Conservation (phyloP, 2,888 invertebrate genomes). For the Netelia fuscicornis region DNA sequence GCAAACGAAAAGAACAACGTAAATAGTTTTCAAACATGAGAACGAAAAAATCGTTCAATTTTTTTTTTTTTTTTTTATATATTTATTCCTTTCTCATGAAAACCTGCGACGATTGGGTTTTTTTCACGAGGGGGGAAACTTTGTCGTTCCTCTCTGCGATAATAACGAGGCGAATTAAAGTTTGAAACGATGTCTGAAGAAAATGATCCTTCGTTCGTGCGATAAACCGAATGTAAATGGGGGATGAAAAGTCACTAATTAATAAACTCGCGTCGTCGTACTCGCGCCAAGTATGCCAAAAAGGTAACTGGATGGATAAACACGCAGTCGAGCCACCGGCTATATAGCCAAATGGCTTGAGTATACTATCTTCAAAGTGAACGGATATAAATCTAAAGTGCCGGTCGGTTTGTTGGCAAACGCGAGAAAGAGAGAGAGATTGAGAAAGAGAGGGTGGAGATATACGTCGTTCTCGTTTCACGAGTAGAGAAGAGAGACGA, state of each 20-base stretch:
- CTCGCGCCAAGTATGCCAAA: constrained; percentile 3
- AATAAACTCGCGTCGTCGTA: constrained; percentile 45
- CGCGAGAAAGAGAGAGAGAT: constrained; percentile 34
- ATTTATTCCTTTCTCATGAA: not conserved
- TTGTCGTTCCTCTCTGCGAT: not conserved
- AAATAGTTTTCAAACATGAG: no score
- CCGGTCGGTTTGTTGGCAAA: constrained; percentile 52
- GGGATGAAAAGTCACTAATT: constrained; percentile 48
- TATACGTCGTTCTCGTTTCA: no score
- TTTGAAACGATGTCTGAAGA: constrained; percentile 12
- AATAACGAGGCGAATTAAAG: constrained; percentile 30
- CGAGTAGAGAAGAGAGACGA: constrained; percentile 2
- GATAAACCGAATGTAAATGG: constrained; percentile 20
- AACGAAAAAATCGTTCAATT: no score
- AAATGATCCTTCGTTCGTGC: no score
- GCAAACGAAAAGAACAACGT: no score
- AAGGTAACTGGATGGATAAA: not conserved
- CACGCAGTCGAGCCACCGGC: not conserved
- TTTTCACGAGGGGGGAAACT: not conserved
- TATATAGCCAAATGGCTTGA: constrained; percentile 17
- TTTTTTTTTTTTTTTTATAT: no score
- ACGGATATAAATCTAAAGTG: constrained; percentile 61
- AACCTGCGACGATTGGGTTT: not conserved
- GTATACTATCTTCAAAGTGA: constrained; percentile 62
- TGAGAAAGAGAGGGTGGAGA: constrained; percentile 16